Conservation (phyloP, 2,888 invertebrate species). For the Drosophila paranaensis region DNA sequence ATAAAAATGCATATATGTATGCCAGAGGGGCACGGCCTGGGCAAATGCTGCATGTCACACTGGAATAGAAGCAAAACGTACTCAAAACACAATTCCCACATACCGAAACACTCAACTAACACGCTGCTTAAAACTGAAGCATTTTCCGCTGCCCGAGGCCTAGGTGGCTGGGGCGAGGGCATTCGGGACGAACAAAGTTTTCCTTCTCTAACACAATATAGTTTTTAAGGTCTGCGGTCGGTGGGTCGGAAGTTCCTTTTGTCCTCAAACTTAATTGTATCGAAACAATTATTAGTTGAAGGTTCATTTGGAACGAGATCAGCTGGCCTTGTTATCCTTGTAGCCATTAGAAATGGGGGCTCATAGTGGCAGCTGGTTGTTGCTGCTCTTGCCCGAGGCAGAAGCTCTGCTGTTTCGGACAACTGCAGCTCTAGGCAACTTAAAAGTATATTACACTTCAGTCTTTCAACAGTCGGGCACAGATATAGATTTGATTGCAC, state of each 20-base stretch:
- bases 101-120: constrained; percentile 24
- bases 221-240: not conserved
- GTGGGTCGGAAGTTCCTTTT: not conserved
- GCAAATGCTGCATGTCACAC: constrained; percentile 53
- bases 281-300: not conserved
- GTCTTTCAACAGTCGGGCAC: no score
- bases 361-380: no score
- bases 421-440: no score
- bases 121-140: constrained; percentile 35
- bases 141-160: not conserved
- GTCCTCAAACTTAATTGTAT: not conserved
- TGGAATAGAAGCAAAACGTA: constrained; percentile 17
- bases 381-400: no score
- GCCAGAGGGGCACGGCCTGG: constrained; percentile 20
- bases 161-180: not conserved
- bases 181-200: not conserved
- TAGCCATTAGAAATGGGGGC: no score
- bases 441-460: no score
- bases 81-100: constrained; percentile 35
- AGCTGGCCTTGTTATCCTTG: no score
- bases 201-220: not conserved
- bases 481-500: no score
- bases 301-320: not conserved
- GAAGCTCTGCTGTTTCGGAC: no score
- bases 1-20: constrained; percentile 67